These are phyloP conservation scores for Brachionus sp. DNA, from an alignment of 1,140 invertebrate species.

Conservation along the genomic window DNA sequence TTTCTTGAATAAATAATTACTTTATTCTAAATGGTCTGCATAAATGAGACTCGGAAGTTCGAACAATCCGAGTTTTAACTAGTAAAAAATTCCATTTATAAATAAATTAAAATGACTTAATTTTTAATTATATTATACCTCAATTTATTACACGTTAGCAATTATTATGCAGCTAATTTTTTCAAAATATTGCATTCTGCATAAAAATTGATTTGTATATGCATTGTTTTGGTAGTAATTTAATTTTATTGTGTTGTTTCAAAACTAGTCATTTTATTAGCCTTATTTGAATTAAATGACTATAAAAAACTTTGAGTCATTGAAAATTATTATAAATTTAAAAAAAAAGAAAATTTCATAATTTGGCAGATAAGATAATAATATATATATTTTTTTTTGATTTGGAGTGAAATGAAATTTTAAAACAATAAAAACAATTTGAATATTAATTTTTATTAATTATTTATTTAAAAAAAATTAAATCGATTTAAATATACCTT, in stretches of 20 bases:
- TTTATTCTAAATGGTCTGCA: neutral
- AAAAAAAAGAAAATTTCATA: no score
- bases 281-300: neutral
- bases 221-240: neutral
- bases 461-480: no score
- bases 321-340: no score
- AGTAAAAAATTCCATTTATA: neutral
- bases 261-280: neutral
- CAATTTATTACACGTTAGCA: slow-evolving; percentile 36
- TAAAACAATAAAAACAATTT: no score
- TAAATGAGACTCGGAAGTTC: neutral
- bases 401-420: no score
- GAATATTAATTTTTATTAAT: no score
- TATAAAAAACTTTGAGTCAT: neutral
- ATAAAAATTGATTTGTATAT: neutral
- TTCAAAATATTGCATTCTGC: slow-evolving; percentile 29
- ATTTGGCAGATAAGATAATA: no score
- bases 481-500: no score
- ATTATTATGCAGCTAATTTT: slow-evolving; percentile 7
- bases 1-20: neutral
- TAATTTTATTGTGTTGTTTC: neutral
- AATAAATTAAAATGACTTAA: neutral
- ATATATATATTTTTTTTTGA: no score
- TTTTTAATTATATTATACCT: neutral
- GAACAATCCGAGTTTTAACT: neutral